These are phyloP conservation scores for Himalopsyche anomala DNA, from an alignment of 2,888 invertebrate species.

Conservation along the genomic window DNA sequence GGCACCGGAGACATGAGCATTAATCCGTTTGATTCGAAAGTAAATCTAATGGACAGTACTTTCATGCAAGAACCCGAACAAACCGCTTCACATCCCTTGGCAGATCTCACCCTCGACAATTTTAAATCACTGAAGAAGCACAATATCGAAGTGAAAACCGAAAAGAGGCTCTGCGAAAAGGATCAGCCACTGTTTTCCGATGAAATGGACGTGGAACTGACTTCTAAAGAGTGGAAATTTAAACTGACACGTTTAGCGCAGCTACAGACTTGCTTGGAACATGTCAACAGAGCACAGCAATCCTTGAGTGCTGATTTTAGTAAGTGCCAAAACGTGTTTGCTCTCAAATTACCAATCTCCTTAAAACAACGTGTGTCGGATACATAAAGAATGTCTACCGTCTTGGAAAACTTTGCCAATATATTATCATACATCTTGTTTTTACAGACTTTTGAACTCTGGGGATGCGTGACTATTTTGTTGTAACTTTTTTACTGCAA, in stretches of 20 bases:
- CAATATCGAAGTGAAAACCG: constrained; percentile 70
- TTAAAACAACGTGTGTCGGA: background rate
- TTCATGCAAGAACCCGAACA: constrained; percentile 72
- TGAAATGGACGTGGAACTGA: constrained; percentile 72
- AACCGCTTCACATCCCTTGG: constrained; percentile 71
- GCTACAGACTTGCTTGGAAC: constrained; percentile 75
- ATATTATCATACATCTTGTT: no score
- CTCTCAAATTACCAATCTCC: background rate
- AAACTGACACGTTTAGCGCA: constrained; percentile 75
- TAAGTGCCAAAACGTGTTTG: constrained; percentile 66
- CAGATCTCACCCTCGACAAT: constrained; percentile 74
- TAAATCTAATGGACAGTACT: constrained; percentile 70
- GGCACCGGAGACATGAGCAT: constrained; percentile 73
- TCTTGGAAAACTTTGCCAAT: background rate
- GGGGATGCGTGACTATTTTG: no score
- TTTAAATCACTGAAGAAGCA: constrained; percentile 75
- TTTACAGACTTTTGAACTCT: no score
- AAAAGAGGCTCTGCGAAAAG: constrained; percentile 56
- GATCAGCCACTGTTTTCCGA: constrained; percentile 73
- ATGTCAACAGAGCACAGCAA: constrained; percentile 72
- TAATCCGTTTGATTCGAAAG: constrained; percentile 74
- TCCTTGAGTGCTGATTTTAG: constrained; percentile 73
- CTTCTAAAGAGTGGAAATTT: constrained; percentile 73
- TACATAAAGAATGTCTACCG: background rate
- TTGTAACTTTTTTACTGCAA: no score